Base-by-base conservation (phyloP, 2,797 vertebrate species). In the Cacajao melanocephalus region DNA sequence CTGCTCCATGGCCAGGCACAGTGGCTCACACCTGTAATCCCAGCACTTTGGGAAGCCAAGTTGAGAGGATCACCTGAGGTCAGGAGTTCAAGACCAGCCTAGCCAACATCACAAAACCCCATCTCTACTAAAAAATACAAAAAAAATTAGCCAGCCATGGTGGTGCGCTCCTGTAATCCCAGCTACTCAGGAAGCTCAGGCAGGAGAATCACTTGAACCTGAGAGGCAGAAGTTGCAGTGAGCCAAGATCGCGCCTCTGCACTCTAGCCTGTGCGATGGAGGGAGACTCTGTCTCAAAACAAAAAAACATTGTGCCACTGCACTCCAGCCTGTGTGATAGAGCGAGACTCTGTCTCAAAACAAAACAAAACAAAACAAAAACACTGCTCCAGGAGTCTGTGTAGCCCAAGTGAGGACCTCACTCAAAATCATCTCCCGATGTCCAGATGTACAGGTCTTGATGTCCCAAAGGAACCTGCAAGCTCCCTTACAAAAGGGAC, bases 361-460 rank as follows among this genome's bases (percentile, higher is more conserved):
- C 13, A 64, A 64, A 64, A 64, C 61, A 64, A 64, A 67, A 26
- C 22, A 57, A 57, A 26, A n/a, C 7, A 19, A n/a, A 75, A 58
- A 48, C n/a, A 20, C 9, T 14, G 10, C 44, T 48, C 9, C 1
- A 44, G 20, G 26, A 36, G 2, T 22, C 76, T 15, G 0, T 9
- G 48, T 79, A 20, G 9, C 11, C 67, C 64, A 57, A 72, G 57
- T 22, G n/a, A 87, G 61, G 39, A 30, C 4, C 4, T 19, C 17
- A 5, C 48, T 64, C 22, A 83, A 41, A 48, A 61, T 52, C 10
- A 0, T 41, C 39, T 83, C 12, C 3, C 70, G 20, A 75, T 17
- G 28, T 19, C 12, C 2, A 84, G n/a, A 79, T 20, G 24, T 19
- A 0, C 7, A 28, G 26, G 44, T 70, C 82, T 88, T 81, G 36